A percentile compares a stretch with the other conserved stretches of the same genome.
Evolutionary conservation across 2,113 vertebrate genomes (phyloP).

Genomic region (Ramphastos sulfuratus): DNA sequence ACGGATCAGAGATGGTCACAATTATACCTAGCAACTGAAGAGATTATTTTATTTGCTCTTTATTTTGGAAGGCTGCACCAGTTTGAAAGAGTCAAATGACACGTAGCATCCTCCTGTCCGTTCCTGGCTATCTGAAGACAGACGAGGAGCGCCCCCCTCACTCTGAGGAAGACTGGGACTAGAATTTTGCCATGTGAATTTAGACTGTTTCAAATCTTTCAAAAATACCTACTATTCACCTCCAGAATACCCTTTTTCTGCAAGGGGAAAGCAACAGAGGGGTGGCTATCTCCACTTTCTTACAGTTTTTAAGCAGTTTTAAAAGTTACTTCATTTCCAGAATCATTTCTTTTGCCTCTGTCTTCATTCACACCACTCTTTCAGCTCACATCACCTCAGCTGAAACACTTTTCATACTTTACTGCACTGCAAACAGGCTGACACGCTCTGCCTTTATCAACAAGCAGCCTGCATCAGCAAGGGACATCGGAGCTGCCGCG

Average conservation of each 20-base stretch:
- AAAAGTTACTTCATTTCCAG: neutral
- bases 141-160: neutral
- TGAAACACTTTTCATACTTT: neutral
- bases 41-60: neutral
- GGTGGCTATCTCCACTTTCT: neutral
- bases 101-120: rapidly evolving
- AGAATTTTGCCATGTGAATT: neutral
- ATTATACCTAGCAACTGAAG: neutral
- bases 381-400: neutral
- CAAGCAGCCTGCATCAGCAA: neutral
- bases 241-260: neutral
- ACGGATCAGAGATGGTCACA: neutral
- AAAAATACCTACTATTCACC: neutral
- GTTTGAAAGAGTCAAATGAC: neutral
- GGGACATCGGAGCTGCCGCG: rapidly evolving
- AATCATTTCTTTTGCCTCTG: neutral
- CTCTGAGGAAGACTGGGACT: neutral
- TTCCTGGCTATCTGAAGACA: neutral
- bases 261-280: neutral
- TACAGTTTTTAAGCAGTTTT: neutral
- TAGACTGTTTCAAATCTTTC: neutral
- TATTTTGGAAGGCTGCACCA: neutral
- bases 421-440: neutral
- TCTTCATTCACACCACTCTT: neutral
- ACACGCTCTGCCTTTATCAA: neutral